These are phyloP conservation scores for Hypothenemus hampei DNA, from an alignment of 1,140 invertebrate species.

Conservation along the genomic window DNA sequence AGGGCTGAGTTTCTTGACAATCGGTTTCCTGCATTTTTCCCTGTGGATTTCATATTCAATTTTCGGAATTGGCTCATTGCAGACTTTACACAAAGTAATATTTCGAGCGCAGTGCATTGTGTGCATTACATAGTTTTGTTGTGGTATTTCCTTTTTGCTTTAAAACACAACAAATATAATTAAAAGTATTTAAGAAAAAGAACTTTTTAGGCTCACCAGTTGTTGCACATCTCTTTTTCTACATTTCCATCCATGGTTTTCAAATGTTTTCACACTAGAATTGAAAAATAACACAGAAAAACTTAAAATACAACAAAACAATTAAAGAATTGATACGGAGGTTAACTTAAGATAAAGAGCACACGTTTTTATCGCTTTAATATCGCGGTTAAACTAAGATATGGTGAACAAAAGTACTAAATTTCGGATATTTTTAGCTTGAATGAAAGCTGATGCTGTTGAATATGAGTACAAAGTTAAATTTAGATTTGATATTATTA, in stretches of 20 bases:
- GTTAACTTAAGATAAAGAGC: background rate
- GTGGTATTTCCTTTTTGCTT: conserved; percentile 45
- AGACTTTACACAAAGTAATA: conserved; percentile 40
- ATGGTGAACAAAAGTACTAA: conserved; percentile 18
- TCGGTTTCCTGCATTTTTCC: conserved; percentile 31
- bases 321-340: background rate
- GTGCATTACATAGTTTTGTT: conserved; percentile 46
- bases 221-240: conserved; percentile 40
- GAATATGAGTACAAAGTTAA: conserved; percentile 17
- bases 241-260: conserved; percentile 34
- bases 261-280: background rate
- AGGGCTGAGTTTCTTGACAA: conserved; percentile 12
- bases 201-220: conserved; percentile 35
- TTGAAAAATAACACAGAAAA: background rate
- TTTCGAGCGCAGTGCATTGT: conserved; percentile 44
- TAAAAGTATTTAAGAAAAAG: background rate
- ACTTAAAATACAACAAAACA: background rate
- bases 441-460: background rate
- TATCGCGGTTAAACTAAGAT: conserved; percentile 13
- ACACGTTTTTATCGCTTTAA: background rate
- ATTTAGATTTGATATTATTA: conserved; percentile 26
- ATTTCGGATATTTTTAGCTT: conserved; percentile 27
- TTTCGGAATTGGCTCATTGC: conserved; percentile 43
- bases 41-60: conserved; percentile 36
- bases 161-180: conserved; percentile 2